Base-by-base conservation (phyloP, 2,888 invertebrate species). In the Gymnocheta viridis region DNA sequence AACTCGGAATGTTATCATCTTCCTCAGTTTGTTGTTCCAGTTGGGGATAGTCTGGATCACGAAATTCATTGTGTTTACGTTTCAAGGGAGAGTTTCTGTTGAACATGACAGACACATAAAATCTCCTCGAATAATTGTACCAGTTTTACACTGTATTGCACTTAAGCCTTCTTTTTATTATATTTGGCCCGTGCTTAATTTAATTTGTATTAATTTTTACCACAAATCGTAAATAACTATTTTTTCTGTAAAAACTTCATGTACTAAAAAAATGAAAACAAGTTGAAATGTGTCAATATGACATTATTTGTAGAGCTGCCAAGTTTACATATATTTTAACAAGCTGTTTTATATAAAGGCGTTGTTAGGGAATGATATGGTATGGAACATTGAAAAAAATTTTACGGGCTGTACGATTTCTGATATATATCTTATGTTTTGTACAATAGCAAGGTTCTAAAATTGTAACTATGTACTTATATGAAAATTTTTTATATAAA, bases 41-140 rank as follows among this genome's bases (percentile, higher is more conserved):
- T 47, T 82, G 85, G 6, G 72, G 73, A 87, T 94, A 94, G 87
- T 94, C 94, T 4, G 94, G 94, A 89, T 94, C 94, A 86, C 93
- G 94, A 86, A 93, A 94, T 88, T 94, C 94, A 60, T 85, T 88
- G 47, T 87, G 86, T 86, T 89, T 91, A 19, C 91, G 89, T 86
- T 91, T 92, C 82, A 89, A 88, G 64, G 90, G 88, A 66, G 85
- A 85, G 49, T 81, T 62, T 74, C 81, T 72, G 56, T 22, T 84
- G 29, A 81, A 84, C 84, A 84, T 84, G 85, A 70, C 74, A 38
- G 73, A n/a, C 38, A 41, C 70, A 12, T 17, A 76, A 51, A 44
- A 58, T 22, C 35, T 64, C 41, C n/a, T 19, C 14, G 2, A 66
- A 22, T 24, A 27, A 17, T 27, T 51, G 12, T 58, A 10, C 29